These are phyloP conservation scores for Hippocampus kuda DNA, from an alignment of 2,797 vertebrate species.

Conservation along the genomic window DNA sequence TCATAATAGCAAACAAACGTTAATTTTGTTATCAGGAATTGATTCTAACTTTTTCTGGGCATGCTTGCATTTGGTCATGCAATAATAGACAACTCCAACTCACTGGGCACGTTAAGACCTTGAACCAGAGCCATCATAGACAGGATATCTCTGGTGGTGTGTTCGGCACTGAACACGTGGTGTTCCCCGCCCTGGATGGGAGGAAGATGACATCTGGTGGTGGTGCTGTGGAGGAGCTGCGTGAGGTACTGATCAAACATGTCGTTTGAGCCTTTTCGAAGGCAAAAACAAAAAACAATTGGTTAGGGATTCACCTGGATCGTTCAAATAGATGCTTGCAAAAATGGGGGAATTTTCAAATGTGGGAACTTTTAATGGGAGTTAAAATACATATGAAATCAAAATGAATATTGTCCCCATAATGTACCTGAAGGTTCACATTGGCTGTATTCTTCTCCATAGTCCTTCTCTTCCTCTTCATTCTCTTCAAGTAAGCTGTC, in stretches of 20 bases:
- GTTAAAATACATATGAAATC: not conserved
- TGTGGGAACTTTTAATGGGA: too few relatives aligned
- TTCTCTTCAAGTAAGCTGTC: conserved; percentile 71
- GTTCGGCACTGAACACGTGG: conserved; percentile 81
- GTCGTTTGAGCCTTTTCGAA: conserved; percentile 60
- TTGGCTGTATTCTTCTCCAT: conserved; percentile 42
- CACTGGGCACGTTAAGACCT: conserved; percentile 84
- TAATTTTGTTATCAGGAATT: too few relatives aligned
- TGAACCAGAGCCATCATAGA: conserved; percentile 90
- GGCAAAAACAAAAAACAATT: not conserved
- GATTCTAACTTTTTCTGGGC: too few relatives aligned
- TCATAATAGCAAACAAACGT: too few relatives aligned
- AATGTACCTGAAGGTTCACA: conserved; percentile 36
- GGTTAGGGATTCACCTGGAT: not conserved
- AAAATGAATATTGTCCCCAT: not conserved
- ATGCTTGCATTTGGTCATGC: not conserved
- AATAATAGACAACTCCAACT: conserved; percentile 32
- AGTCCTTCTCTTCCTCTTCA: conserved; percentile 44
- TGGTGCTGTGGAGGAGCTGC: conserved; percentile 80
- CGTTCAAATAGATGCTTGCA: too few relatives aligned
- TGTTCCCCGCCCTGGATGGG: conserved; percentile 75
- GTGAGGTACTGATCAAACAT: conserved; percentile 86
- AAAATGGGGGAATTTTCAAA: too few relatives aligned
- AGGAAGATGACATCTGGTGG: conserved; percentile 76
- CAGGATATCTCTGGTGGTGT: conserved; percentile 90